Conservation (phyloP, 1,140 invertebrate genomes). For the Ips nitidus region DNA sequence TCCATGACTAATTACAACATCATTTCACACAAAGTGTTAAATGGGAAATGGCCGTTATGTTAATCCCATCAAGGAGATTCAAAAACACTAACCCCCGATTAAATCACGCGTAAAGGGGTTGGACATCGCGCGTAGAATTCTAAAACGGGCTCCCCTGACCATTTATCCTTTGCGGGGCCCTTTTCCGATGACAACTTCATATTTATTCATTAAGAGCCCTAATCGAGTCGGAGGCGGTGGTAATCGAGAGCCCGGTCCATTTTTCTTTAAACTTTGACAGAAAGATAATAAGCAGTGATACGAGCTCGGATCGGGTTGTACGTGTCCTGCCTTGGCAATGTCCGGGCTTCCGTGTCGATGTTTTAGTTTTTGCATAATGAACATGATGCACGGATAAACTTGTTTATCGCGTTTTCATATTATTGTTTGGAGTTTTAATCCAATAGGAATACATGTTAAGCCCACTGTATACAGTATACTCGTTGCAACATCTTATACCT, state of each 20-base stretch:
- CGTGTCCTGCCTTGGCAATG: conserved; percentile 19
- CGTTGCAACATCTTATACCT: neutral
- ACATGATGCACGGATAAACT: conserved; percentile 8
- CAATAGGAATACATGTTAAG: neutral
- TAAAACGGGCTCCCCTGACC: conserved; percentile 20
- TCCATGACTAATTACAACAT: no score
- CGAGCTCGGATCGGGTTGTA: conserved; percentile 11
- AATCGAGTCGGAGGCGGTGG: conserved; percentile 27
- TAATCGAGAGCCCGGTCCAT: conserved; percentile 29
- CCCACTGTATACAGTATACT: neutral
- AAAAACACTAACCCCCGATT: neutral
- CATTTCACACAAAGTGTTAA: no score
- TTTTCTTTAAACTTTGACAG: conserved; percentile 33
- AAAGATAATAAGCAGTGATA: conserved; percentile 33
- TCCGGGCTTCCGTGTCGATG: conserved; percentile 17
- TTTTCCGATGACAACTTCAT: conserved; percentile 31
- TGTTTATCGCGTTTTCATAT: conserved; percentile 8
- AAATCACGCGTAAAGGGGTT: conserved; percentile 11
- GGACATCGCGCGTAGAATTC: conserved; percentile 19
- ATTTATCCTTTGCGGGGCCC: conserved; percentile 33
- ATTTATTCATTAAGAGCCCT: conserved; percentile 33
- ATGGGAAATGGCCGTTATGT: no score
- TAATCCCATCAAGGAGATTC: no score
- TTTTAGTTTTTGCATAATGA: conserved; percentile 21
- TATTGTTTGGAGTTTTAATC: neutral